Evolutionary conservation across 2,113 vertebrate species (phyloP).

Genomic region (Labeo rohita): DNA sequence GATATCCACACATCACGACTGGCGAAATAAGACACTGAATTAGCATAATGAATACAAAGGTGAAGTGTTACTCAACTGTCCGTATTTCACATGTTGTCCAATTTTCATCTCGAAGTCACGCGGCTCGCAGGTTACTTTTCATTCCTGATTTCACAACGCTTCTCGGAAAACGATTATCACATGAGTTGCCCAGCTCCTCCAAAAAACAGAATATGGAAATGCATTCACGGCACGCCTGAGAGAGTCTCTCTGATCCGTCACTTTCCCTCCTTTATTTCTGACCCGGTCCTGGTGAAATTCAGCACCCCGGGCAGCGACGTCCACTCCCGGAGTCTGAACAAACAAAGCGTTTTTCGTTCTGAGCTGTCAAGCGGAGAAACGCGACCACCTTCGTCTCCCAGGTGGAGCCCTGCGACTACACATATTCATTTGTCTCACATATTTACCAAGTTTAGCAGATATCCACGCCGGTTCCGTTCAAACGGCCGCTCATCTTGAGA

Average conservation of each 20-base stretch:
- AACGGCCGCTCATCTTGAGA: constrained; percentile 46
- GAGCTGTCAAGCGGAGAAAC: constrained; percentile 49
- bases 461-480: constrained; percentile 43
- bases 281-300: constrained; percentile 52
- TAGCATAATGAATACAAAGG: constrained; percentile 58
- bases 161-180: constrained; percentile 57
- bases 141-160: constrained; percentile 64
- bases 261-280: constrained; percentile 48
- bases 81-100: constrained; percentile 66
- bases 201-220: constrained; percentile 57
- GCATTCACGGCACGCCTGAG: constrained; percentile 52
- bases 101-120: constrained; percentile 60
- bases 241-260: constrained; percentile 46
- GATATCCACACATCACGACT: constrained; percentile 66
- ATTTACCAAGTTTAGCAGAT: constrained; percentile 66
- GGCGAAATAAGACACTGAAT: constrained; percentile 48
- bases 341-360: constrained; percentile 57
- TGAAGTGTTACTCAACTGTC: constrained; percentile 62
- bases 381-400: constrained; percentile 58
- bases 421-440: constrained; percentile 57
- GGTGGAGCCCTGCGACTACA: constrained; percentile 53
- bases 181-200: constrained; percentile 43
- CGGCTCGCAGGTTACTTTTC: constrained; percentile 57
- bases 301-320: constrained; percentile 56
- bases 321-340: constrained; percentile 57